These are phyloP conservation scores for Drosophila sp. DNA, from an alignment of 1,140 invertebrate genomes.

Conservation along the genomic window DNA sequence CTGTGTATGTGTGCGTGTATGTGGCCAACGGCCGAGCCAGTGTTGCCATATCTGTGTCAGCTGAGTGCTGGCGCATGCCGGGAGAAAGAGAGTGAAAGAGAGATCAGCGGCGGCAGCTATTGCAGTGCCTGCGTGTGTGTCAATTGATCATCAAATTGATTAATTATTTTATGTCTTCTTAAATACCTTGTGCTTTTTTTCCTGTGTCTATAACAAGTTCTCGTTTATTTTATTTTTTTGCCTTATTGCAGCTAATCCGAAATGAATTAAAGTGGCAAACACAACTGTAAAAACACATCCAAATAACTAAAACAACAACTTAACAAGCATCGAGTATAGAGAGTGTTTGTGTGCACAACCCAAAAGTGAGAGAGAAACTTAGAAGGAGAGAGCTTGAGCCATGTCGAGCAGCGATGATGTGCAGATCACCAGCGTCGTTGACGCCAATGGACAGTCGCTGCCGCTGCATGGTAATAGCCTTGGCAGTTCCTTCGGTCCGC, in stretches of 20 bases:
- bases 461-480: constrained; percentile 74
- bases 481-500: constrained; percentile 55
- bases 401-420: constrained; percentile 72
- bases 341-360: not conserved
- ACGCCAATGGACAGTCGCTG: constrained; percentile 74
- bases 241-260: constrained; percentile 33
- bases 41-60: constrained; percentile 65
- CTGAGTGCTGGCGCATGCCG: constrained; percentile 35
- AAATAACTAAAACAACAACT: constrained; percentile 17
- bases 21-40: constrained; percentile 46
- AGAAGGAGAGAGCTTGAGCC: constrained; percentile 12
- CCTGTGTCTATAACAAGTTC: constrained; percentile 23
- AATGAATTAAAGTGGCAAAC: constrained; percentile 36
- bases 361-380: not conserved
- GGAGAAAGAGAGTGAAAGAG: constrained; percentile 13
- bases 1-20: constrained; percentile 27
- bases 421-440: constrained; percentile 72
- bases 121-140: constrained; percentile 19
- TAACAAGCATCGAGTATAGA: constrained; percentile 5
- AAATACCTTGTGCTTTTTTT: constrained; percentile 9
- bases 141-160: constrained; percentile 15
- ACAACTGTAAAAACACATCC: constrained; percentile 15
- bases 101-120: constrained; percentile 1
- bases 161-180: constrained; percentile 20
- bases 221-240: constrained; percentile 23